These are phyloP conservation scores for Nyctibius grandis DNA, from an alignment of 2,797 vertebrate species.

Conservation along the genomic window DNA sequence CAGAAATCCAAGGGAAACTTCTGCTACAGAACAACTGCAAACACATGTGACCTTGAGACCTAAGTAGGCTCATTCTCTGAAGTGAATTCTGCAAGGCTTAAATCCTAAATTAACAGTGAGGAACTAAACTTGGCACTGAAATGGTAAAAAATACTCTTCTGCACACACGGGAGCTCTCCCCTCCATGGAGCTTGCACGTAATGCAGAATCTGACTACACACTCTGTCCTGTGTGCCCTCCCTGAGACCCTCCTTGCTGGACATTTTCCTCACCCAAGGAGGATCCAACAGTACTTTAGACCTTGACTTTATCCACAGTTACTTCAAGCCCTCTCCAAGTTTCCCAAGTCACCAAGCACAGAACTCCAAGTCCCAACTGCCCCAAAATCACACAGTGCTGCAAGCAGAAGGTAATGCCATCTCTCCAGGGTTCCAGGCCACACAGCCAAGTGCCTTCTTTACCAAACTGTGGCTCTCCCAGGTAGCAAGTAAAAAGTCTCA, in stretches of 20 bases:
- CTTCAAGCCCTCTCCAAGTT: background rate
- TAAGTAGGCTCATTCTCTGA: background rate
- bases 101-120: background rate
- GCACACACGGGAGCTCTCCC: background rate
- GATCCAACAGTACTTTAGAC: background rate
- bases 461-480: background rate
- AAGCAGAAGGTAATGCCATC: background rate
- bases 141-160: background rate
- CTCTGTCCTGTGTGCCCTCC: background rate
- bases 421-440: background rate
- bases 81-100: background rate
- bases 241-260: background rate
- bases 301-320: background rate
- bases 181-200: background rate
- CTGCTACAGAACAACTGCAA: background rate
- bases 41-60: accelerated
- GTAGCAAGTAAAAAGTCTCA: conserved; percentile 53
- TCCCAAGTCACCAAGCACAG: background rate
- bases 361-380: background rate
- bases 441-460: background rate
- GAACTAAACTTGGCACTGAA: background rate
- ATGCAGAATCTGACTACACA: background rate
- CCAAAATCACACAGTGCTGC: background rate
- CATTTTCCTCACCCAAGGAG: background rate
- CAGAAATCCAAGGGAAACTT: background rate